These are phyloP conservation scores for Pseudococcus jackbeardsleyi DNA, from an alignment of 2,888 invertebrate genomes.

Conservation along the genomic window DNA sequence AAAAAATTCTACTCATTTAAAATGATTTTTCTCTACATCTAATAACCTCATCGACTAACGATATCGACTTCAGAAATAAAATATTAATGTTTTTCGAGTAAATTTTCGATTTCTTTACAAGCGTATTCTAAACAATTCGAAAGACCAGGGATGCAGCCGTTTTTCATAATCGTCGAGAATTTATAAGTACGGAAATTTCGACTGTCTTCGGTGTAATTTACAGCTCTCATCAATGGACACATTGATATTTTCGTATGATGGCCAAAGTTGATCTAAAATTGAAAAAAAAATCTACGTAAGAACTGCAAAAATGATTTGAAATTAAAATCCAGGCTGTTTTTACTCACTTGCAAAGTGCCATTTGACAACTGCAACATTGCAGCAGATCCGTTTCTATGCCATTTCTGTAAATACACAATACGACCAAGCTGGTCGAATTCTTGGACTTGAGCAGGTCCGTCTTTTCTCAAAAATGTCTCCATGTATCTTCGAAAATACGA, in stretches of 20 bases:
- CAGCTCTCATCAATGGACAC: conserved; percentile 97
- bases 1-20: too few species aligned
- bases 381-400: conserved; percentile 96
- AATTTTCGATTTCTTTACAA: conserved; percentile 77
- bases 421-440: conserved; percentile 92
- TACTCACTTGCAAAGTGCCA: conserved; percentile 90
- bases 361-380: conserved; percentile 98
- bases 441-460: conserved; percentile 84
- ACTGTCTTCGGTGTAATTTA: conserved; percentile 94
- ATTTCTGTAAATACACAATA: conserved; percentile 94
- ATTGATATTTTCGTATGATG: conserved; percentile 99
- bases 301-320: neutral
- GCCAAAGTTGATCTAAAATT: conserved; percentile 91
- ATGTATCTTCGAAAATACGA: conserved; percentile 98
- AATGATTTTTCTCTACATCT: too few species aligned
- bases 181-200: conserved; percentile 94
- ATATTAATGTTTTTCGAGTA: neutral
- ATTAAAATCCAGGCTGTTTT: too few species aligned
- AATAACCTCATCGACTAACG: too few species aligned
- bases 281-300: too few species aligned
- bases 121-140: conserved; percentile 88
- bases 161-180: conserved; percentile 84
- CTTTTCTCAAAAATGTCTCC: conserved; percentile 95
- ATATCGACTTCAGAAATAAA: too few species aligned
- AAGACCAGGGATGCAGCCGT: conserved; percentile 87